phyloP scores from a whole-genome alignment of 2,113 vertebrate species.

The Accipiter virgatus region DNA sequence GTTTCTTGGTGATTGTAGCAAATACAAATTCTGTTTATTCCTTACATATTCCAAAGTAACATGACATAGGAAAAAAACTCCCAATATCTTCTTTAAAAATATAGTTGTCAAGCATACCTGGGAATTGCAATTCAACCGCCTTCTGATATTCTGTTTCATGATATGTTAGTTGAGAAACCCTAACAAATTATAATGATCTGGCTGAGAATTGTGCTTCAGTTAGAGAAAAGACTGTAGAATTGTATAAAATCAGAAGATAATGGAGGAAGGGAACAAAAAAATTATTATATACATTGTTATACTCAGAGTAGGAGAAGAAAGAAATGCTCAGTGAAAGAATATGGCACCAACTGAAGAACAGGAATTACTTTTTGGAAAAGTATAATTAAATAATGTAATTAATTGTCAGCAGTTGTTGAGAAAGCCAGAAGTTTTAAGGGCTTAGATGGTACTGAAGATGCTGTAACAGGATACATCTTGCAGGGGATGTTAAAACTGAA shows the following conservation, averaged over 20 bases:
- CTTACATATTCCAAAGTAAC: not conserved
- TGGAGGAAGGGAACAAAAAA: not conserved
- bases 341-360: not conserved
- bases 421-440: not conserved
- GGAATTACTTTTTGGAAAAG: not conserved
- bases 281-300: not conserved
- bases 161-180: not conserved
- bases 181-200: not conserved
- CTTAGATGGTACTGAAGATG: not conserved
- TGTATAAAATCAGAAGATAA: not conserved
- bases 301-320: not conserved
- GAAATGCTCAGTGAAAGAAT: not conserved
- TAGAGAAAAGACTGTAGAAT: not conserved
- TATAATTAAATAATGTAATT: not conserved
- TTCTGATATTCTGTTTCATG: not conserved
- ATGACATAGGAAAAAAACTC: not conserved
- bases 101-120: not conserved
- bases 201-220: not conserved
- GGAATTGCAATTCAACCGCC: not conserved
- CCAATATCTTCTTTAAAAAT: not conserved
- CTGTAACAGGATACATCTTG: not conserved
- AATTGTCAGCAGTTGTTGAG: not conserved
- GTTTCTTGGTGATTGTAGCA: not conserved
- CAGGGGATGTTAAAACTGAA: not conserved
- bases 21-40: not conserved